Evolutionary conservation across 2,113 vertebrate genomes (phyloP).

Genomic region (Patagioenas fasciata): DNA sequence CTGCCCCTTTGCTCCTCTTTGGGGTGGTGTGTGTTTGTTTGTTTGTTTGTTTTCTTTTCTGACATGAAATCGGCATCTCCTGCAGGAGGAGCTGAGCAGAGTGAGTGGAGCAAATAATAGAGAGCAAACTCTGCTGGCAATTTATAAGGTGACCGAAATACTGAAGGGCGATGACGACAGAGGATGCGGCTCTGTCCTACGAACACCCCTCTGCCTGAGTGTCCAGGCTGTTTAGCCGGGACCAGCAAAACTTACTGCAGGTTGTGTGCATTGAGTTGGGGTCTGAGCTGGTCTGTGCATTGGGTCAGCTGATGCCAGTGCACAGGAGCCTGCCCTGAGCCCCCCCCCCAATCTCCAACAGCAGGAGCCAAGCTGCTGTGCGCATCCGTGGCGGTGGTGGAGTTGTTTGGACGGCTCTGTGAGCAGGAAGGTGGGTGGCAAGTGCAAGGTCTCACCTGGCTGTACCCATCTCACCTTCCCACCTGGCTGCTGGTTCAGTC

Average conservation of each 20-base stretch:
- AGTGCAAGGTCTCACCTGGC: background rate
- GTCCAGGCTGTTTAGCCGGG: background rate
- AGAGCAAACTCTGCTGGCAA: accelerated
- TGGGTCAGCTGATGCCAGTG: background rate
- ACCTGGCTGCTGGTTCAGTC: constrained; percentile 8
- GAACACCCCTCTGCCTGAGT: background rate
- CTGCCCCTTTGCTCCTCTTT: background rate
- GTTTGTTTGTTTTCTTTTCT: background rate
- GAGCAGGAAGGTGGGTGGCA: background rate
- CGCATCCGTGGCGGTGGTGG: background rate
- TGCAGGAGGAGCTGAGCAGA: background rate
- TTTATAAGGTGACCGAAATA: background rate
- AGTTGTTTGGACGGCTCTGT: background rate
- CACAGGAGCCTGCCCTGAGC: background rate
- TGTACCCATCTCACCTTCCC: background rate
- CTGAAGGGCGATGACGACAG: accelerated
- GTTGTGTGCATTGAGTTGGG: background rate
- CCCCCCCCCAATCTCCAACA: accelerated
- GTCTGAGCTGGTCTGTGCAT: accelerated
- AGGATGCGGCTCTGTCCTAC: background rate
- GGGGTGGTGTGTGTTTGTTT: no score
- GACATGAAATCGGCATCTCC: accelerated
- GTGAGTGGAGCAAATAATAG: background rate
- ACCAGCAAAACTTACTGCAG: background rate
- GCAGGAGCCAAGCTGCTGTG: background rate